Evolutionary conservation across 2,797 vertebrate species (phyloP), one percentile per base, ranked within the genome.

Genomic region (Fratercula arctica): DNA sequence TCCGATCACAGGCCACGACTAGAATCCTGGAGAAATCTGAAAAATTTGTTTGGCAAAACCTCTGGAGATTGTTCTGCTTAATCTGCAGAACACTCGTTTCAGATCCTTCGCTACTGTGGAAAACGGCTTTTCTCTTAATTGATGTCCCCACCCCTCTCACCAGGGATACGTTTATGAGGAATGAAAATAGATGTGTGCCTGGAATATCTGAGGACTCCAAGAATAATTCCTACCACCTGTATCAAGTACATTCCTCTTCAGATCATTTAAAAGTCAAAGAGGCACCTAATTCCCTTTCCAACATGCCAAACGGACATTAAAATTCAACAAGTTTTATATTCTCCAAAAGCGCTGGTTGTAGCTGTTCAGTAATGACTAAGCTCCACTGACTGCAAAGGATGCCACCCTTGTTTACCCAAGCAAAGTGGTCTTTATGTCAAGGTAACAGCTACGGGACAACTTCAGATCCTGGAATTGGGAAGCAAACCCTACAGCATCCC

Each of bases 161-260:
- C 64, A 91, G 90, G 88, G 88, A 87, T 72, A 83, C 0, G 0
- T 87, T 85, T 85, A 59, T n/a, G 72, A 87, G 84, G 88, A 95
- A 95, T 87, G 90, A 89, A 96, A 95, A 96, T 95, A 95, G 75
- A 73, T 43, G 63, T 79, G 81, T 87, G 86, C 39, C 72, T 85
- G 72, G 87, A 96, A 85, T 83, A 95, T 83, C 68, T 83, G 89
- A 89, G 86, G 51, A 85, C 79, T 81, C 68, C 92, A 84, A 84
- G 75, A 94, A 90, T 95, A 93, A 95, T 95, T 95, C 66, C 85
- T 73, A 92, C 68, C 78, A 95, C 93, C 92, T 96, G 84, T 69
- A 96, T 75, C 86, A 87, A 90, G 54, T 54, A 66, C 85, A 89
- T 89, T 95, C 82, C 57, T 89, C 89, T 81, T 89, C 85, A 92